These are phyloP conservation scores for Dendrocincla tyrannina DNA, from an alignment of 2,797 vertebrate genomes.

Conservation along the genomic window DNA sequence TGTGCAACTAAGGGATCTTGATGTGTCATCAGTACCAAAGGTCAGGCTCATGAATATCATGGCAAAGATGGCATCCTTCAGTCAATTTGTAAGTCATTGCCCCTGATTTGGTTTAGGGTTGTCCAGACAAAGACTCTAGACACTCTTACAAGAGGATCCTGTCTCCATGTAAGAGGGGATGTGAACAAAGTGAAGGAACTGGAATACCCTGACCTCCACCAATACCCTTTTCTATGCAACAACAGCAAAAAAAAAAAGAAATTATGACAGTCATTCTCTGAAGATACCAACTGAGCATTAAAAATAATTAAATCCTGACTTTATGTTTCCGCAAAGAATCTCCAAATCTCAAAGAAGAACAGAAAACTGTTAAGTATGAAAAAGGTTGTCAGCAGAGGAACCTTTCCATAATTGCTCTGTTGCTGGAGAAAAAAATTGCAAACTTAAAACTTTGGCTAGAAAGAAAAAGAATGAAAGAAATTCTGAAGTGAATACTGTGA, in stretches of 20 bases:
- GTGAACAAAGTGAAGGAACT: neutral
- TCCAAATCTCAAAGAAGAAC: neutral
- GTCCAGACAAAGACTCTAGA: neutral
- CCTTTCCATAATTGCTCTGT: neutral
- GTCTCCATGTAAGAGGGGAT: neutral
- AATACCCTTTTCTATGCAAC: neutral
- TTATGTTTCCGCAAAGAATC: neutral
- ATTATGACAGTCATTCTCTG: neutral
- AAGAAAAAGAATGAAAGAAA: neutral
- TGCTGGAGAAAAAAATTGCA: neutral
- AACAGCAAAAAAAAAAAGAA: neutral
- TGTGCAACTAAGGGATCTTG: neutral
- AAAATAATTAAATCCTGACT: neutral
- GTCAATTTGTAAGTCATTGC: neutral
- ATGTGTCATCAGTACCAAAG: neutral
- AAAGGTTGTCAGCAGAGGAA: neutral
- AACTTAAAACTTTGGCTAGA: neutral
- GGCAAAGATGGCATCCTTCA: neutral
- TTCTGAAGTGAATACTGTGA: neutral
- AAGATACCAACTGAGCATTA: neutral
- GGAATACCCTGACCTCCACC: neutral
- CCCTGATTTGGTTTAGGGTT: neutral
- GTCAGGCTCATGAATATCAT: neutral
- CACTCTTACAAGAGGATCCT: neutral
- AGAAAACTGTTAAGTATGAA: neutral